Base-by-base conservation (phyloP, 2,113 vertebrate species). In the Pedionomus torquatus region DNA sequence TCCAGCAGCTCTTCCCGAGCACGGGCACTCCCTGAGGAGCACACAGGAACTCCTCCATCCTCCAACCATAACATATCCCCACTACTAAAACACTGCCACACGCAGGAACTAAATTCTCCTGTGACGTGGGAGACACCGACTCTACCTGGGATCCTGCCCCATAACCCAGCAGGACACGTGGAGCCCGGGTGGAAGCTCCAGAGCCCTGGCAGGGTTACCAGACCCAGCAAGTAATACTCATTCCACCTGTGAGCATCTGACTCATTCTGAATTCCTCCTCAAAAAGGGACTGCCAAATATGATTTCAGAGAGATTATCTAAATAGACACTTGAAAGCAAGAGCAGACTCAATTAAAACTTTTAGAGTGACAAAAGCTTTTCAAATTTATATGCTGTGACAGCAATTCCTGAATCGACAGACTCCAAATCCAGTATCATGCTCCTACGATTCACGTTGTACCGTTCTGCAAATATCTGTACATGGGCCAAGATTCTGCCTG, bases 11-110 rank as follows among this genome's bases (percentile, higher is more conserved):
- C 57, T 58, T n/a, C 57, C 57, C 4, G 9, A 58, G 15, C 13
- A 5, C 52, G 25, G 54, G 28, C 2, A 33, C 43, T 23, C 54
- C 4, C 0, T 5, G 16, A 26, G 26, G 44, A 0, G 5, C 21
- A 33, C 68, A 23, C 85, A 52, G 41, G 0, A 23, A 75, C 57
- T 19, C 5, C 2, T 2, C 41, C 54, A 2, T 4, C 24, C 12
- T 15, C 70, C 15, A 1, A 31, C 43, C 70, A 25, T 24, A 16
- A 33, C 28, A 18, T 17, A 60, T 39, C 43, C 5, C 0, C 11
- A 13, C 8, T 4, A 35, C 49, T 64, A 41, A 60, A 28, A 52
- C 17, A 3, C 25, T 41, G 41, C 13, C 63, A 30, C 43, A 5
- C 0, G 39, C 21, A 83, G 28, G 51, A 60, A 46, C 46, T 18